Evolutionary conservation across 2,888 invertebrate genomes (phyloP).

Genomic region (Coelinius sp.): DNA sequence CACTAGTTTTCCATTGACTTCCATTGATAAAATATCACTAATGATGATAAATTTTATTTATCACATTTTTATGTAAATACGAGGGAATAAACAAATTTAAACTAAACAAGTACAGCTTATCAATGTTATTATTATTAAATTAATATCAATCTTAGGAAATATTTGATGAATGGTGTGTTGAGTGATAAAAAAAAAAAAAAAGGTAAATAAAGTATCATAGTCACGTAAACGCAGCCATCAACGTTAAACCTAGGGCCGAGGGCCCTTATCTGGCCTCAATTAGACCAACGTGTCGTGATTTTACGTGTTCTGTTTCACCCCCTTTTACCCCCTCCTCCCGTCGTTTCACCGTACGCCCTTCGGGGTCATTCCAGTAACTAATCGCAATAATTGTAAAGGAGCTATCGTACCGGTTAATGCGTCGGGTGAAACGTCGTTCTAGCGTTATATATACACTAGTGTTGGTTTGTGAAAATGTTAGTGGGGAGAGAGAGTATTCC

Average conservation of each 20-base stretch:
- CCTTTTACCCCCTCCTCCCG: neutral
- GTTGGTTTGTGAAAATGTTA: slow-evolving; percentile 43
- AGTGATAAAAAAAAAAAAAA: neutral
- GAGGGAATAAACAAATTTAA: neutral
- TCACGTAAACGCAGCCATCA: slow-evolving; percentile 39
- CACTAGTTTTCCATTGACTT: slow-evolving; percentile 46
- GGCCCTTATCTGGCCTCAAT: slow-evolving; percentile 41
- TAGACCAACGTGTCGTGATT: slow-evolving; percentile 60
- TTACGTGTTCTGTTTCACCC: slow-evolving; percentile 45
- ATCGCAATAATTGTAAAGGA: slow-evolving; percentile 70
- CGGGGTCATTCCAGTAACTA: slow-evolving; percentile 67
- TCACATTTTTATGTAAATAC: neutral
- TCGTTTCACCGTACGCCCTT: slow-evolving; percentile 53
- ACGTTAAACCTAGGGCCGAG: slow-evolving; percentile 21
- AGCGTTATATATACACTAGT: slow-evolving; percentile 42
- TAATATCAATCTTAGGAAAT: neutral
- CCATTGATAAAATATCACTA: slow-evolving; percentile 15
- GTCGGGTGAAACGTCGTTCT: slow-evolving; percentile 57
- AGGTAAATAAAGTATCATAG: slow-evolving; percentile 13
- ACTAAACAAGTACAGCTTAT: neutral
- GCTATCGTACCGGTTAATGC: slow-evolving; percentile 70
- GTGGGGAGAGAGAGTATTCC: slow-evolving; percentile 42
- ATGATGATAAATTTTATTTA: slow-evolving; percentile 11
- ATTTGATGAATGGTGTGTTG: neutral
- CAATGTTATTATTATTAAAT: neutral